Evolutionary conservation across 2,888 invertebrate genomes (phyloP).

Genomic region (Volucella inanis): DNA sequence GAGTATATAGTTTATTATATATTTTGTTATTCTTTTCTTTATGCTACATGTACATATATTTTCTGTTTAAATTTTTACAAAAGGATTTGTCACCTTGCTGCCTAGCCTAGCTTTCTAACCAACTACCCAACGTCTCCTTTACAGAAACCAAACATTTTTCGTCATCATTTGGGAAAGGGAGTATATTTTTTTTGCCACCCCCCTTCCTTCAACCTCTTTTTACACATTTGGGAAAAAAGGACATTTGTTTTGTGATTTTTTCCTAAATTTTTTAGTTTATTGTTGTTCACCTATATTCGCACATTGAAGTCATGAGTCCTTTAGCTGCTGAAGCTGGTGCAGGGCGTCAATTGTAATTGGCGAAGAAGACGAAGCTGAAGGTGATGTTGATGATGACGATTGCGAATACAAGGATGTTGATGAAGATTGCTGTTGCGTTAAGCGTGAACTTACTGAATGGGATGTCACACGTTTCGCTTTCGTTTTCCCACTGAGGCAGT

Average conservation of each 20-base stretch:
- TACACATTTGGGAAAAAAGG: conserved; percentile 39
- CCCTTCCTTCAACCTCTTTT: conserved; percentile 17
- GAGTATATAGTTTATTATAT: conserved; percentile 2
- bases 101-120: no score
- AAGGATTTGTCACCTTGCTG: conserved; percentile 30
- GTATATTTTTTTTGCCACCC: neutral
- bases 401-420: conserved; percentile 30
- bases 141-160: conserved; percentile 62
- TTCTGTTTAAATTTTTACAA: conserved; percentile 21
- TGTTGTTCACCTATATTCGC: conserved; percentile 43
- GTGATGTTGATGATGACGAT: conserved; percentile 23
- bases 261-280: conserved; percentile 35
- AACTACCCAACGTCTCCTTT: conserved; percentile 26
- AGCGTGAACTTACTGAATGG: conserved; percentile 42
- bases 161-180: conserved; percentile 23
- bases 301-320: conserved; percentile 67
- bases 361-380: conserved; percentile 33
- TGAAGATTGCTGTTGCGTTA: conserved; percentile 47
- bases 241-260: conserved; percentile 25
- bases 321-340: conserved; percentile 42
- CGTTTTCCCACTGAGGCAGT: conserved; percentile 23
- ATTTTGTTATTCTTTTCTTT: conserved; percentile 22
- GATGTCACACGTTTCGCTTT: conserved; percentile 60
- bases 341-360: conserved; percentile 39
- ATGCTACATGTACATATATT: no score